A percentile compares a stretch with the other conserved stretches of the same genome.
These are phyloP conservation scores for Percopsis omiscomaycus DNA, from an alignment of 2,797 vertebrate species.

Conservation along the genomic window DNA sequence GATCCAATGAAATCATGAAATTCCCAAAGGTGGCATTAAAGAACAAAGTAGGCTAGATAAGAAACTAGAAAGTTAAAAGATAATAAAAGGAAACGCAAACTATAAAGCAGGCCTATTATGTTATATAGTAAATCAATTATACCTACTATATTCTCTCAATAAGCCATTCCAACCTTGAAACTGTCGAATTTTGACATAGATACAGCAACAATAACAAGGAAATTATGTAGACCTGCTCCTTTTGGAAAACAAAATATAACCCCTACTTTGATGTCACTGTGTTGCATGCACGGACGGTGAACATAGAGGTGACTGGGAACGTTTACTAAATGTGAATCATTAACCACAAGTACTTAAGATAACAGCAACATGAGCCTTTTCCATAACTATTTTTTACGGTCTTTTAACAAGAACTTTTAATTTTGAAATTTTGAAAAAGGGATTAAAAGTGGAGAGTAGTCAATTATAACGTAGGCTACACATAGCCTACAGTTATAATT, in stretches of 20 bases:
- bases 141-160: no score
- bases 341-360: conserved; percentile 30
- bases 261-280: not conserved
- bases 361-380: conserved; percentile 13
- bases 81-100: not conserved
- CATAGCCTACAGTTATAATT: no score
- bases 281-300: conserved; percentile 50
- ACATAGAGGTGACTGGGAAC: conserved; percentile 30
- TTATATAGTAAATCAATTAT: no score
- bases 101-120: no score
- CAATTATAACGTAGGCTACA: no score
- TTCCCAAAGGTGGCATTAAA: not conserved
- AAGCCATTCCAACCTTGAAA: no score
- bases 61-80: not conserved
- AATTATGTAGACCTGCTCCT: no score
- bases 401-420: not conserved
- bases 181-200: no score
- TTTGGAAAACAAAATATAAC: not conserved
- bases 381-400: not conserved
- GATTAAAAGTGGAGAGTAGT: not conserved
- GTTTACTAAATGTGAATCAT: conserved; percentile 65
- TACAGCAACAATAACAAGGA: no score
- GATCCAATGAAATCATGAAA: conserved; percentile 1
- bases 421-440: not conserved
- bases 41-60: not conserved